phyloP scores from a whole-genome alignment of 92 coral and sea anemone genomes.

The Epizoanthus scotinus region DNA sequence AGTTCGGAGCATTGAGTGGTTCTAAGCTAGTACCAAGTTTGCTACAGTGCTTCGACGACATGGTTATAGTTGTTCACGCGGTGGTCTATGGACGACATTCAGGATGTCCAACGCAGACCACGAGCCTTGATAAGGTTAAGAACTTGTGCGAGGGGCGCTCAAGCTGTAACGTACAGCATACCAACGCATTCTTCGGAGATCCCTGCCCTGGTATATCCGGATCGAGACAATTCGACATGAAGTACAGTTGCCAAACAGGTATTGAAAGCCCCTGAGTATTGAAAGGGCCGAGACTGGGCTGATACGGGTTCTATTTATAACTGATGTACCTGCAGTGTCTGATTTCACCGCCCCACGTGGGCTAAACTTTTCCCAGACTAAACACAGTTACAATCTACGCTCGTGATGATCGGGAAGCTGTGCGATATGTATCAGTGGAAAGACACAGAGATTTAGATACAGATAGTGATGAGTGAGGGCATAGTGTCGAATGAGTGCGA shows the following conservation, averaged over 20 bases:
- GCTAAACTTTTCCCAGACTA: too few relatives aligned
- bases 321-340: too few relatives aligned
- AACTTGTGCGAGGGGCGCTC: constrained; percentile 21
- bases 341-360: too few relatives aligned
- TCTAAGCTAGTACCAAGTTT: not conserved
- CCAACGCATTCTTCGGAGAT: constrained; percentile 2
- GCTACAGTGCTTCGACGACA: constrained; percentile 26
- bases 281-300: too few relatives aligned
- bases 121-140: constrained; percentile 18
- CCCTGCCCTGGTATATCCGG: not conserved
- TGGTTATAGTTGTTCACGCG: constrained; percentile 22
- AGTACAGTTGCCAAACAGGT: constrained; percentile 43
- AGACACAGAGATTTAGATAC: too few relatives aligned
- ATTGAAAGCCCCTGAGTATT: not conserved
- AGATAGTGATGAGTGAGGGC: too few relatives aligned
- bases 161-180: not conserved
- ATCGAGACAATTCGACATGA: not conserved
- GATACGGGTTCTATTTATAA: too few relatives aligned
- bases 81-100: not conserved
- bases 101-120: not conserved
- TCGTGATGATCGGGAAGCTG: too few relatives aligned
- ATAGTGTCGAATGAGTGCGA: too few relatives aligned
- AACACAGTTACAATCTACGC: too few relatives aligned
- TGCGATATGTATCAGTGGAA: too few relatives aligned
- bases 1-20: not conserved